Percentiles rank a stretch among this genome's conserved stretches.
Conservation (phyloP, 2,113 vertebrate genomes). For the Carassius auratus region DNA sequence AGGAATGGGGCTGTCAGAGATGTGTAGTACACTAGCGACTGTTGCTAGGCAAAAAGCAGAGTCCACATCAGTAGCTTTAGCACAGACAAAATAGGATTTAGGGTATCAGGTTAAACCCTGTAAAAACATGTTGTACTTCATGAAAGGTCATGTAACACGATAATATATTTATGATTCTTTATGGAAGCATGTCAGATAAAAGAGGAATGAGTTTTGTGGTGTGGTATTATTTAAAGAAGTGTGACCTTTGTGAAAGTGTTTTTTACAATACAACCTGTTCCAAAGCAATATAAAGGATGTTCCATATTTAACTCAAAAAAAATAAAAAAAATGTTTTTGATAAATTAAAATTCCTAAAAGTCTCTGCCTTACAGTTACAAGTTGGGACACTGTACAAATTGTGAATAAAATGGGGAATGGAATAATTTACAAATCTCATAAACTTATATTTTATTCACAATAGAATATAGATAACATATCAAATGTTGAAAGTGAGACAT, state of each 20-base stretch:
- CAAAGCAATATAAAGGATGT: background rate
- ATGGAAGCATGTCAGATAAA: background rate
- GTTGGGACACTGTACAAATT: no score
- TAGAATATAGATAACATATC: no score
- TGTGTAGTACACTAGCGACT: conserved; percentile 30
- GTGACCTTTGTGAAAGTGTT: conserved; percentile 6
- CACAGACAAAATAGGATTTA: conserved; percentile 1
- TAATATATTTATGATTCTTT: background rate
- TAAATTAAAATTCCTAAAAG: no score
- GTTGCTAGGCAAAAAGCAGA: conserved; percentile 57
- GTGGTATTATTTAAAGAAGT: background rate
- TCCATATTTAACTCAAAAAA: background rate
- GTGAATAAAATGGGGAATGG: no score
- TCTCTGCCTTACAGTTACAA: no score
- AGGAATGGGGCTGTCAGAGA: conserved; percentile 24
- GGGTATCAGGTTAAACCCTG: background rate
- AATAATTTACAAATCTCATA: no score
- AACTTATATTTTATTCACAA: no score
- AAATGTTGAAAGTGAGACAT: no score
- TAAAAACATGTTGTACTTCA: background rate
- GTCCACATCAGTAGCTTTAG: conserved; percentile 47
- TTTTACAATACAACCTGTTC: background rate
- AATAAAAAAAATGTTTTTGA: no score
- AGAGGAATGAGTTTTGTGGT: background rate
- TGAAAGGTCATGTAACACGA: background rate